Percentiles rank a stretch among this genome's conserved stretches.
Conservation (phyloP, 2,113 vertebrate species). For the Rhea pennata region DNA sequence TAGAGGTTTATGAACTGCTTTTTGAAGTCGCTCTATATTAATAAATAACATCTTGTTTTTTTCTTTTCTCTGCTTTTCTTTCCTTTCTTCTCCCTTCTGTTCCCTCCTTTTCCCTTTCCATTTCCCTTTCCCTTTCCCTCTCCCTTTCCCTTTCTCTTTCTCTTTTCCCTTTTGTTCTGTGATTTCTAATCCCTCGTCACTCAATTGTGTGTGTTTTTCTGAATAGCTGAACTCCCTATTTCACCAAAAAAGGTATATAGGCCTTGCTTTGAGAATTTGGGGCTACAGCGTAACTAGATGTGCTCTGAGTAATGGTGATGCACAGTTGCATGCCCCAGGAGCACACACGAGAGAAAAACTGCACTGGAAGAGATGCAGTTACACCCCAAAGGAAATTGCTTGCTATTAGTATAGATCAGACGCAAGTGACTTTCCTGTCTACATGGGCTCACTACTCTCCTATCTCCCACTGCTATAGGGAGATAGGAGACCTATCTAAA, state of each 20-base stretch:
- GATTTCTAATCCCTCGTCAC: conserved; percentile 41
- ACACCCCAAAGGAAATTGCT: neutral
- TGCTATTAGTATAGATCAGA: neutral
- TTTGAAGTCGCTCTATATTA: conserved; percentile 30
- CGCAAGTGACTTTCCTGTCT: neutral
- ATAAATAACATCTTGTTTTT: neutral
- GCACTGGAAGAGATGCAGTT: neutral
- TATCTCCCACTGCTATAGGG: neutral
- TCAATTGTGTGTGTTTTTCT: neutral
- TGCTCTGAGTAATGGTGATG: neutral
- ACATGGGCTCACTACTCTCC: neutral
- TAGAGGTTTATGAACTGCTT: neutral
- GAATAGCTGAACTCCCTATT: neutral
- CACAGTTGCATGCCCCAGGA: neutral
- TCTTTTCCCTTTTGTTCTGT: neutral
- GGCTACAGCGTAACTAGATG: neutral
- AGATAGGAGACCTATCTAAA: neutral
- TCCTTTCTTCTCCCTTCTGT: too few relatives aligned
- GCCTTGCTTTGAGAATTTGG: neutral
- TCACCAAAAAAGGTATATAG: neutral
- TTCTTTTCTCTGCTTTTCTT: neutral
- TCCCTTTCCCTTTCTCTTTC: too few relatives aligned
- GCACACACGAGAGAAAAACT: neutral
- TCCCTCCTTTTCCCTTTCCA: too few relatives aligned
- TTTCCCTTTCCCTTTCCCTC: too few relatives aligned